Evolutionary conservation across 2,113 vertebrate species (phyloP).

Genomic region (Melanotaenia duboulayi): DNA sequence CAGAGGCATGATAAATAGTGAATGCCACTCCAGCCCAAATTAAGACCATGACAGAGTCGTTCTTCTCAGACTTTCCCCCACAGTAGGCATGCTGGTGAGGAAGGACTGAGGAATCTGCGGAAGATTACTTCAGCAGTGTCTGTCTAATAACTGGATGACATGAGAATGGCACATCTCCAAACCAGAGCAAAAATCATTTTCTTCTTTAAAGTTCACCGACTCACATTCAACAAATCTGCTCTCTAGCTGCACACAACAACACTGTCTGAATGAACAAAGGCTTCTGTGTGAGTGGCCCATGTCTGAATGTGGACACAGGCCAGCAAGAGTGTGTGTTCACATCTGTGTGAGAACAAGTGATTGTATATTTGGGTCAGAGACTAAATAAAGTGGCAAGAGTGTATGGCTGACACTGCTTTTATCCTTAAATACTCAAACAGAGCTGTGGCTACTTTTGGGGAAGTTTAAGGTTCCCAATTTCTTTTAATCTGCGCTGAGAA

Average conservation of each 20-base stretch:
- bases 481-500: constrained; percentile 24
- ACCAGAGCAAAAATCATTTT: constrained; percentile 55
- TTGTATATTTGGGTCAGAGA: constrained; percentile 46
- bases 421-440: constrained; percentile 67
- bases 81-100: constrained; percentile 7
- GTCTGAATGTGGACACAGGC: constrained; percentile 6
- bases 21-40: constrained; percentile 14
- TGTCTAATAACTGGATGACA: constrained; percentile 56
- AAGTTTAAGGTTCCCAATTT: constrained; percentile 35
- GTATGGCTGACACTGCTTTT: constrained; percentile 25
- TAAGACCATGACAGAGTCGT: constrained; percentile 28
- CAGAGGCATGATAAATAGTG: constrained; percentile 24
- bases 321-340: constrained; percentile 37
- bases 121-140: constrained; percentile 8
- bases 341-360: constrained; percentile 16
- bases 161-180: constrained; percentile 51
- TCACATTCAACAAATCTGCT: constrained; percentile 53
- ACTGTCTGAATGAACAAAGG: constrained; percentile 48
- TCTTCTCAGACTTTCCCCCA: constrained; percentile 23
- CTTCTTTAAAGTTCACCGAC: constrained; percentile 62
- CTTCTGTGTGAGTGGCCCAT: constrained; percentile 32
- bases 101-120: constrained; percentile 36
- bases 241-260: not conserved
- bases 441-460: constrained; percentile 35
- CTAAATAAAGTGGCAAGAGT: constrained; percentile 53